A percentile compares a stretch with the other conserved stretches of the same genome.
These are phyloP conservation scores for Masticophis lateralis DNA, from an alignment of 2,797 vertebrate genomes.

Conservation along the genomic window DNA sequence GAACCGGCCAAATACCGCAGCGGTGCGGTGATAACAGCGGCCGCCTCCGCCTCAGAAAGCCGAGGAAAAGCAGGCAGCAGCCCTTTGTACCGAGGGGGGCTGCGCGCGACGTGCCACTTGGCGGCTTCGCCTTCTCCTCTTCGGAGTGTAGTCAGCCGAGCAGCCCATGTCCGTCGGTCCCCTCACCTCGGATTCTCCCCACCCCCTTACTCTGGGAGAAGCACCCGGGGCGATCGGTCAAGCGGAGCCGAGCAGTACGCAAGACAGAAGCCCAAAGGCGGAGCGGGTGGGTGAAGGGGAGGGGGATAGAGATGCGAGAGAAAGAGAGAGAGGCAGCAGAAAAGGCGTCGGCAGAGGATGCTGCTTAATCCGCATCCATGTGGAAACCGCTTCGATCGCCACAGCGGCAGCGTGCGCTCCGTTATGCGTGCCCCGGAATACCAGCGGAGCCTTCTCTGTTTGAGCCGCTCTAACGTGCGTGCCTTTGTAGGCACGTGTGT, in stretches of 20 bases:
- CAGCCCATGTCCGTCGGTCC: neutral
- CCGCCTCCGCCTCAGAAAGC: constrained; percentile 24
- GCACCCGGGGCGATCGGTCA: constrained; percentile 35
- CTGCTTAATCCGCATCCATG: constrained; percentile 57
- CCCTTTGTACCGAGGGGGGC: constrained; percentile 26
- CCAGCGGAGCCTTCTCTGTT: constrained; percentile 28
- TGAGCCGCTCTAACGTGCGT: constrained; percentile 45
- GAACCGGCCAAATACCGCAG: neutral
- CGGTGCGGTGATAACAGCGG: neutral
- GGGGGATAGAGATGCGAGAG: neutral
- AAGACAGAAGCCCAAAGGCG: constrained; percentile 16
- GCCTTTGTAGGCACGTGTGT: constrained; percentile 32
- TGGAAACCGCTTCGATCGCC: constrained; percentile 36
- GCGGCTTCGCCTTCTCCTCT: neutral
- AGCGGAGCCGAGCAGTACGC: constrained; percentile 16
- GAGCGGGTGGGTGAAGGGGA: neutral
- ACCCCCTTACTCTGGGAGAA: neutral
- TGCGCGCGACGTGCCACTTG: neutral
- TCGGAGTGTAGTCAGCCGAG: neutral
- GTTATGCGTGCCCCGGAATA: constrained; percentile 9
- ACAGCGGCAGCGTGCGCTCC: neutral
- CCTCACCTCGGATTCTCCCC: constrained; percentile 18
- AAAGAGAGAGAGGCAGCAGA: neutral
- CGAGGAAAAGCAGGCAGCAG: neutral
- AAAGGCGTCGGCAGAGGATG: constrained; percentile 29